A percentile compares a stretch with the other conserved stretches of the same genome.
phyloP scores from a whole-genome alignment of 1,140 invertebrate genomes.

The Lethrus apterus region DNA sequence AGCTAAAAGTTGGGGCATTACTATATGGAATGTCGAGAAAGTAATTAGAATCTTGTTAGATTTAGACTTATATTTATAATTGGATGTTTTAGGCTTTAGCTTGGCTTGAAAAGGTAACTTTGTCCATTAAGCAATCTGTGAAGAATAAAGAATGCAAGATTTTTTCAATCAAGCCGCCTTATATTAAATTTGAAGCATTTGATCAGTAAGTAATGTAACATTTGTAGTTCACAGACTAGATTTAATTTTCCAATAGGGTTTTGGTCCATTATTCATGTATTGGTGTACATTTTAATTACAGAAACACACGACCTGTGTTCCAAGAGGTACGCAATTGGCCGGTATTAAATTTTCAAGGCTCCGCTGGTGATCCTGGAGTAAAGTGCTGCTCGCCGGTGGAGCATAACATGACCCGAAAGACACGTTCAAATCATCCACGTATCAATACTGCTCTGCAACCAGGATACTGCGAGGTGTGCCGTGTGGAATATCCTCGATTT shows the following conservation, averaged over 20 bases:
- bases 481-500: conserved; percentile 58
- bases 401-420: conserved; percentile 56
- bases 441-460: conserved; percentile 47
- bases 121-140: conserved; percentile 29
- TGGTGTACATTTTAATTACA: conserved; percentile 7
- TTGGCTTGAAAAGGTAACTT: conserved; percentile 43
- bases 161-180: conserved; percentile 39
- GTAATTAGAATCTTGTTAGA: conserved; percentile 32
- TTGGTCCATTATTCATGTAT: too few relatives aligned
- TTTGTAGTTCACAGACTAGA: too few relatives aligned
- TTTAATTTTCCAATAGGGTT: too few relatives aligned
- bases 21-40: conserved; percentile 53
- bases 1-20: conserved; percentile 49
- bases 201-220: conserved; percentile 43
- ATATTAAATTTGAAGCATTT: conserved; percentile 47
- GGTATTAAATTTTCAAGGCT: conserved; percentile 42
- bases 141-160: conserved; percentile 17
- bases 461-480: conserved; percentile 72
- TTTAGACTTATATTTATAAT: conserved; percentile 7
- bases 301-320: conserved; percentile 39
- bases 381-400: conserved; percentile 13
- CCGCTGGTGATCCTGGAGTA: conserved; percentile 29
- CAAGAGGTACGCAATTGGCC: conserved; percentile 44
- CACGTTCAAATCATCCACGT: conserved; percentile 49
- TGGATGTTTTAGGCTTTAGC: conserved; percentile 21